These are phyloP conservation scores for Sphaerophoria rueppellii DNA, from an alignment of 2,888 invertebrate species.

Conservation along the genomic window DNA sequence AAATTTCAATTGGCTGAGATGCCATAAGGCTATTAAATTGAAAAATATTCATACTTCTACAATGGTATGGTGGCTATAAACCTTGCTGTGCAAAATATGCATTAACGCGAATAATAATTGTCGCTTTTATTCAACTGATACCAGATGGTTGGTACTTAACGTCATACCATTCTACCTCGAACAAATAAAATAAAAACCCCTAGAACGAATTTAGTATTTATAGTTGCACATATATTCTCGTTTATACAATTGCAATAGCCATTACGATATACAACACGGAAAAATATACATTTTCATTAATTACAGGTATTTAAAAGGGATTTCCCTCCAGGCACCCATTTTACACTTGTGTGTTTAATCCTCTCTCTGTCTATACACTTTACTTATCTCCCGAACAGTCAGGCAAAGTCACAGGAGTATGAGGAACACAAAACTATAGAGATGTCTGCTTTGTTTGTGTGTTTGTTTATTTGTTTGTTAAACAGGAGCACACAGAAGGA, in stretches of 20 bases:
- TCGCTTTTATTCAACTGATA: too few relatives aligned
- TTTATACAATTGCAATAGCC: slow-evolving; percentile 23
- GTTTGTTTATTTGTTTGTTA: background rate
- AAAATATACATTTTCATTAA: slow-evolving; percentile 66
- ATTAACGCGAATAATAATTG: too few relatives aligned
- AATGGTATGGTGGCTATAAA: too few relatives aligned
- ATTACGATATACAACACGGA: slow-evolving; percentile 22
- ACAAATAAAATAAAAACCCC: slow-evolving; percentile 16
- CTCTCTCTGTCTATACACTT: background rate
- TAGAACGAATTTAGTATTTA: background rate
- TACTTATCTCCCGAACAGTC: background rate
- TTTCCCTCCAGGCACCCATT: slow-evolving; percentile 57
- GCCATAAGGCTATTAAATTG: too few relatives aligned
- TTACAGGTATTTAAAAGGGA: slow-evolving; percentile 69
- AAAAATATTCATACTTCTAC: too few relatives aligned
- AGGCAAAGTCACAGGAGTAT: too few relatives aligned
- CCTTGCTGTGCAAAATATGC: too few relatives aligned
- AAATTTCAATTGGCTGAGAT: too few relatives aligned
- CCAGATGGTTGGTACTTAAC: background rate
- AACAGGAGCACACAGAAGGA: too few relatives aligned
- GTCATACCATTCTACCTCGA: slow-evolving; percentile 5
- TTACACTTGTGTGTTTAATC: slow-evolving; percentile 60
- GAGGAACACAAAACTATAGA: slow-evolving; percentile 24
- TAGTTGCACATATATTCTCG: background rate
- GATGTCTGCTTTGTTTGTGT: background rate